Conservation (phyloP, 2,888 invertebrate genomes). For the Sthenelais limicola region DNA sequence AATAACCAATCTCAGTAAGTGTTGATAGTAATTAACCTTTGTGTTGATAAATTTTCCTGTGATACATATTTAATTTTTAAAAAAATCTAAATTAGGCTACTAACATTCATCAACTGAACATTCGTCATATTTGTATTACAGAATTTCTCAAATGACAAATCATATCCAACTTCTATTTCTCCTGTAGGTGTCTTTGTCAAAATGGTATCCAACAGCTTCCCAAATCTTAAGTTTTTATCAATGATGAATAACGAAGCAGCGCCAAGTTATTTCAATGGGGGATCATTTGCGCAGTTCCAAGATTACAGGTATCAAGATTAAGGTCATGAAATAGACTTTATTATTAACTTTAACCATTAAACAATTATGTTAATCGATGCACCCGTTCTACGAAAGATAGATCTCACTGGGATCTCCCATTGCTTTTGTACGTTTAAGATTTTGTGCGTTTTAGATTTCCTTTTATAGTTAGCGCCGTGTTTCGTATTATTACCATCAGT, state of each 20-base stretch:
- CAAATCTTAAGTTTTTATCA: slow-evolving; percentile 83
- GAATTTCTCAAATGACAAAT: no score
- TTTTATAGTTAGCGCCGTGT: no score
- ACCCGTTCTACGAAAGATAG: no score
- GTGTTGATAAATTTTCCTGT: neutral
- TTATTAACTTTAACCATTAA: slow-evolving; percentile 48
- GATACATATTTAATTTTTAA: neutral
- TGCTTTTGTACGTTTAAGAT: no score
- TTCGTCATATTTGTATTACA: no score
- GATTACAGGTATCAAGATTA: slow-evolving; percentile 80
- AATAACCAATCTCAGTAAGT: slow-evolving; percentile 79
- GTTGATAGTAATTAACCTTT: slow-evolving; percentile 60
- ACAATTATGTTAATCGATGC: no score
- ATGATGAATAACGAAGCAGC: slow-evolving; percentile 90
- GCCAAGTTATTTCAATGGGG: slow-evolving; percentile 84
- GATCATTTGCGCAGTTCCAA: slow-evolving; percentile 82
- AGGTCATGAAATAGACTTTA: neutral
- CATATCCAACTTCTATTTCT: no score
- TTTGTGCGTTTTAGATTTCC: no score
- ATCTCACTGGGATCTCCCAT: no score
- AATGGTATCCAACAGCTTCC: slow-evolving; percentile 61
- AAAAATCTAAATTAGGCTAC: neutral
- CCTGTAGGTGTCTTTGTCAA: slow-evolving; percentile 64
- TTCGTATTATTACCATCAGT: no score
- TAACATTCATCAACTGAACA: neutral